These are phyloP conservation scores for Orientallactaga sibirica DNA, from an alignment of 2,797 vertebrate species.

Conservation along the genomic window DNA sequence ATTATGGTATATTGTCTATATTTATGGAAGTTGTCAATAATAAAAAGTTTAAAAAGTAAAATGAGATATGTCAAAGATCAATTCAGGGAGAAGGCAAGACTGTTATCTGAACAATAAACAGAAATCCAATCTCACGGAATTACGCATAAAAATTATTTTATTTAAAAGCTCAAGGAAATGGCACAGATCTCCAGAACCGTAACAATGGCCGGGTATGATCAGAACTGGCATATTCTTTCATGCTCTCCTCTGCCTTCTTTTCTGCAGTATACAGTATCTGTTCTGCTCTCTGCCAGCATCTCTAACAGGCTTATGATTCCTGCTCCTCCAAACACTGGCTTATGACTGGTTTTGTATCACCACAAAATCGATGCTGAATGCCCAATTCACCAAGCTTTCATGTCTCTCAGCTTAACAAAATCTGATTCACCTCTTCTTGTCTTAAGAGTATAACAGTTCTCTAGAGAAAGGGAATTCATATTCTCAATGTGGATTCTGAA, in stretches of 20 bases:
- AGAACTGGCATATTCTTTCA: not conserved
- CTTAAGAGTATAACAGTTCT: not conserved
- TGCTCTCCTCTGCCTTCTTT: not conserved
- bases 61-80: not conserved
- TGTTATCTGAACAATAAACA: not conserved
- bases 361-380: not conserved
- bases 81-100: not conserved
- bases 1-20: too few species aligned
- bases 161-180: not conserved
- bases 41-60: too few species aligned
- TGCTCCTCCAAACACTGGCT: not conserved
- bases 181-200: not conserved
- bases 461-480: conserved; percentile 47
- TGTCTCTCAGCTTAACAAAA: not conserved
- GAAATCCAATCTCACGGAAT: not conserved
- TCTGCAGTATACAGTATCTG: not conserved
- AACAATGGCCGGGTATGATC: not conserved
- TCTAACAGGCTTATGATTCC: not conserved
- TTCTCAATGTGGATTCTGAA: not conserved
- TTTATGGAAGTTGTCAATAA: too few species aligned
- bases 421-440: not conserved
- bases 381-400: not conserved
- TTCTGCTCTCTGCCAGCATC: not conserved
- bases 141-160: not conserved
- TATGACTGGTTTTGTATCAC: not conserved